These are phyloP conservation scores for Sceliomorpha sp. DNA, from an alignment of 2,888 invertebrate genomes.

Conservation along the genomic window DNA sequence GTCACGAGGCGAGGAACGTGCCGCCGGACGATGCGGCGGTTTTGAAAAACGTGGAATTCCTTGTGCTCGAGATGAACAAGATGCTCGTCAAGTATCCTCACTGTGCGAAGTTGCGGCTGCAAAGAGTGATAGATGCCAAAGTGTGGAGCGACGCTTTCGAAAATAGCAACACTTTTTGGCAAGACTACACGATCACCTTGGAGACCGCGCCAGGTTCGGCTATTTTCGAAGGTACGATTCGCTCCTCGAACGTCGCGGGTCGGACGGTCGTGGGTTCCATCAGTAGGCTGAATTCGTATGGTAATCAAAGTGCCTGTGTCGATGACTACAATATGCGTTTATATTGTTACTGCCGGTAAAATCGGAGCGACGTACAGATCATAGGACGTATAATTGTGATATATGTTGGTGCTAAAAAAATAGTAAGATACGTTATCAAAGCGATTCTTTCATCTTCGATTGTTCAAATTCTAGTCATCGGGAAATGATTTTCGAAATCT, in stretches of 20 bases:
- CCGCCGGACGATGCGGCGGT: slow-evolving; percentile 82
- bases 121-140: slow-evolving; percentile 85
- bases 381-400: no score
- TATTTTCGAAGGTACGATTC: slow-evolving; percentile 90
- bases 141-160: slow-evolving; percentile 72
- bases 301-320: slow-evolving; percentile 89
- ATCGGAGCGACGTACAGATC: no score
- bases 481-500: no score
- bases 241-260: slow-evolving; percentile 76
- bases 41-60: slow-evolving; percentile 82
- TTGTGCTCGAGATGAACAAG: slow-evolving; percentile 85
- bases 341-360: slow-evolving; percentile 86
- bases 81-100: slow-evolving; percentile 83
- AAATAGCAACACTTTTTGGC: slow-evolving; percentile 79
- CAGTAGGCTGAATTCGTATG: slow-evolving; percentile 89
- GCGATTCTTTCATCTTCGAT: no score
- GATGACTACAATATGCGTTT: slow-evolving; percentile 88
- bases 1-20: slow-evolving; percentile 85
- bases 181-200: slow-evolving; percentile 85
- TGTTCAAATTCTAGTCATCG: no score
- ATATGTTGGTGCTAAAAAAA: no score
- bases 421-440: no score
- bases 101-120: slow-evolving; percentile 85
- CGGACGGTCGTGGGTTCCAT: slow-evolving; percentile 86
- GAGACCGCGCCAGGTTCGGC: slow-evolving; percentile 86